These are phyloP conservation scores for Rhincodon typus DNA, from an alignment of 2,797 vertebrate genomes.

Conservation along the genomic window DNA sequence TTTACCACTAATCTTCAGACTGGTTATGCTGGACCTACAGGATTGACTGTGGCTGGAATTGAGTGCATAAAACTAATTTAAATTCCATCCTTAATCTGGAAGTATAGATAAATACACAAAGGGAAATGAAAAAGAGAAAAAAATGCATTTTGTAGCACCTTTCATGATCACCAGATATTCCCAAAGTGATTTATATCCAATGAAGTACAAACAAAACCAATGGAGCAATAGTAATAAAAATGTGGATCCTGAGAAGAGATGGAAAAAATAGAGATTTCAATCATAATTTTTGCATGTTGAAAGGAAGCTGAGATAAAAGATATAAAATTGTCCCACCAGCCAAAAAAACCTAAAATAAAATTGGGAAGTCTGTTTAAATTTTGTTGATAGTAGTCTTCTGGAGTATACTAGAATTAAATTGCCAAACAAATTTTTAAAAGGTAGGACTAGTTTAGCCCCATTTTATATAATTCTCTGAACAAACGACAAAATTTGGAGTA, in stretches of 20 bases:
- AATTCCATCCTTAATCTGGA: not conserved
- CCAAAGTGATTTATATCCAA: no score
- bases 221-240: not conserved
- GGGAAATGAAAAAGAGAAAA: no score
- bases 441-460: not conserved
- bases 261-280: not conserved
- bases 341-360: not conserved
- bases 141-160: no score
- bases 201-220: not conserved
- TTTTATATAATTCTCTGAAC: not conserved
- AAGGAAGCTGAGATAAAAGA: not conserved
- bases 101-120: not conserved
- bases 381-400: not conserved
- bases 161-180: no score
- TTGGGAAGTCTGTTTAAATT: not conserved
- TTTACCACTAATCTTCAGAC: no score
- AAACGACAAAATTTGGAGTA: not conserved
- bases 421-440: not conserved
- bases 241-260: not conserved
- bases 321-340: not conserved
- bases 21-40: no score
- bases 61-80: not conserved
- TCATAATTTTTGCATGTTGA: not conserved
- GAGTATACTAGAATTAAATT: not conserved
- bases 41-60: not conserved